phyloP scores from a whole-genome alignment of 2,113 vertebrate genomes.

The Burhinus oedicnemus region DNA sequence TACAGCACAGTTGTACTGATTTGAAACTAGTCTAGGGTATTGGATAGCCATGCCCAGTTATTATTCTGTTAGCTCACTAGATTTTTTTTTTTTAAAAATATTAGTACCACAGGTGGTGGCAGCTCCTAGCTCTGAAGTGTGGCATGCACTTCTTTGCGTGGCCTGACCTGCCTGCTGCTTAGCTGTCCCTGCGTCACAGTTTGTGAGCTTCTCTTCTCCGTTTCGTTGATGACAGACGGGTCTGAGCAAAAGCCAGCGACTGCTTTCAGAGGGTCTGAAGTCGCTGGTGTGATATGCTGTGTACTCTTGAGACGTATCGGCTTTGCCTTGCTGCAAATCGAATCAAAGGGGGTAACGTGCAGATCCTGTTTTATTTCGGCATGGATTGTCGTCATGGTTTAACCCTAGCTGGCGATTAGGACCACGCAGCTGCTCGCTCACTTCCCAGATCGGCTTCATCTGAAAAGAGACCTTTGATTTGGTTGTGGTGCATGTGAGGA shows the following conservation, averaged over 20 bases:
- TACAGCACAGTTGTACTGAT: neutral
- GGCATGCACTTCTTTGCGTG: neutral
- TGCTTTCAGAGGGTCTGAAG: neutral
- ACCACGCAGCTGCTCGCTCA: neutral
- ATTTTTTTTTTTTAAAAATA: too few relatives aligned
- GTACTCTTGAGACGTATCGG: neutral
- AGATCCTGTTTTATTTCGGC: neutral
- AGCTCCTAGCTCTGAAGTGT: neutral
- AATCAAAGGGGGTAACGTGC: neutral
- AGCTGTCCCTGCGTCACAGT: neutral
- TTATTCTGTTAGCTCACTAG: neutral
- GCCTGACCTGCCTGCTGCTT: neutral
- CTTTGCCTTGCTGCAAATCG: neutral
- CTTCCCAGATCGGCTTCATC: neutral
- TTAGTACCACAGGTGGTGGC: neutral
- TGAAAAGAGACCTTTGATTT: neutral
- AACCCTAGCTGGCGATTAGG: neutral
- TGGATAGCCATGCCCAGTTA: neutral
- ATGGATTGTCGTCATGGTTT: neutral
- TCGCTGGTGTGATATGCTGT: neutral
- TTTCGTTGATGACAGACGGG: rapidly evolving
- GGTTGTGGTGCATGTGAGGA: neutral
- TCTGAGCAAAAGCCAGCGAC: neutral
- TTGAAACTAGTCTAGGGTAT: neutral
- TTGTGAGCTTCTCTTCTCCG: neutral